Evolutionary conservation across 2,113 vertebrate species (phyloP).

Genomic region (Chunga burmeisteri): DNA sequence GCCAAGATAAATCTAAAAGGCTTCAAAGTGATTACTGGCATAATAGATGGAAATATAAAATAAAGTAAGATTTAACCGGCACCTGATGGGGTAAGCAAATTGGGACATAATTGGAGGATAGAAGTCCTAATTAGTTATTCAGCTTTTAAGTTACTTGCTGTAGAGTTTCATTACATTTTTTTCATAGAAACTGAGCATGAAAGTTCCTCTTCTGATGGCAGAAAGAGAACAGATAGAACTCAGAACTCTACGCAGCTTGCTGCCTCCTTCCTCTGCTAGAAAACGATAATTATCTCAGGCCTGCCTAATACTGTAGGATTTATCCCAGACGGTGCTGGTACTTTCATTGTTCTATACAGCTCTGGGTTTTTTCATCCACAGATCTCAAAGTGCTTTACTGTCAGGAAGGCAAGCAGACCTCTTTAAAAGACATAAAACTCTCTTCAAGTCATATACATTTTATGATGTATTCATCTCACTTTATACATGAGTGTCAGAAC

Average conservation of each 20-base stretch:
- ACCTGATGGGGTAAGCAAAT: background rate
- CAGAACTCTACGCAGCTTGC: background rate
- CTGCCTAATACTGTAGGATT: constrained; percentile 12
- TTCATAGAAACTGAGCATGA: constrained; percentile 19
- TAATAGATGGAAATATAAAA: background rate
- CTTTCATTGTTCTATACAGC: constrained; percentile 12
- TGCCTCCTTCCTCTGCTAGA: constrained; percentile 16
- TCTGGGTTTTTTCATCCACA: background rate
- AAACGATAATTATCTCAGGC: constrained; percentile 15
- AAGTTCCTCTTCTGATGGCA: constrained; percentile 1
- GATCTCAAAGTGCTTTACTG: background rate
- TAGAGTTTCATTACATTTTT: constrained; percentile 28
- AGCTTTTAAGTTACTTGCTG: constrained; percentile 14
- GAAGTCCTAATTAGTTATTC: constrained; percentile 36
- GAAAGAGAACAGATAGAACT: constrained; percentile 7
- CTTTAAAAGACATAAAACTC: background rate
- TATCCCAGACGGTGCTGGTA: background rate
- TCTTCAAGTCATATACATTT: background rate
- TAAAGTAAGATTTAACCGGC: background rate
- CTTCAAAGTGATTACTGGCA: background rate
- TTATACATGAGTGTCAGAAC: background rate
- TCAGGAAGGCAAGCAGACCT: background rate
- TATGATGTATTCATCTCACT: background rate
- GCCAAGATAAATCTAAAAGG: background rate
- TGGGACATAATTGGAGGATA: constrained; percentile 20